phyloP scores from a whole-genome alignment of 2,797 vertebrate genomes.

The Sebastes baramenuke region DNA sequence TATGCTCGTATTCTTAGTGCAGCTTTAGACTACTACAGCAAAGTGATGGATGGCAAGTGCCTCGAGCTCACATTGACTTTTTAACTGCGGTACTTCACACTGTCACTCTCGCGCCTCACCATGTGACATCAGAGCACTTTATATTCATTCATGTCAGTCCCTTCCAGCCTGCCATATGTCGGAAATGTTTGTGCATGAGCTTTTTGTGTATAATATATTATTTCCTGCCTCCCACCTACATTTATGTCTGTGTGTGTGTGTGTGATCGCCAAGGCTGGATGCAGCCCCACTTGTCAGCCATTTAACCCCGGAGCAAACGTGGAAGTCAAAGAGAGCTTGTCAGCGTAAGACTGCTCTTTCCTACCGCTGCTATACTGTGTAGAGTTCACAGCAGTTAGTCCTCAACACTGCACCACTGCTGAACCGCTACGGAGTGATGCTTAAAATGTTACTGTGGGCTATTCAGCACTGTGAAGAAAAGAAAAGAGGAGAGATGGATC shows the following conservation, averaged over 20 bases:
- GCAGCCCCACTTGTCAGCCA: constrained; percentile 25
- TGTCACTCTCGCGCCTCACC: constrained; percentile 33
- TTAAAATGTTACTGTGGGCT: constrained; percentile 20
- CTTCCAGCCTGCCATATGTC: neutral
- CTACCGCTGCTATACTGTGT: constrained; percentile 1
- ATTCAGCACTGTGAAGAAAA: neutral
- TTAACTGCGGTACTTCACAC: constrained; percentile 43
- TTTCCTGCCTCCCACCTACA: neutral
- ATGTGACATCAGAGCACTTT: constrained; percentile 45
- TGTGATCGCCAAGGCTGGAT: neutral
- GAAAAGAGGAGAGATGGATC: neutral
- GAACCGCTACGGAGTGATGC: neutral
- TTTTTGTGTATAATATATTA: neutral
- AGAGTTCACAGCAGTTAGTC: constrained; percentile 4
- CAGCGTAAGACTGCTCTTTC: constrained; percentile 10
- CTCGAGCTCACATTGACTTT: constrained; percentile 54
- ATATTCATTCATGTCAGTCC: constrained; percentile 26
- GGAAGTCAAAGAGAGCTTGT: constrained; percentile 26
- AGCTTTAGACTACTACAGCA: neutral
- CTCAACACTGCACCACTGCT: neutral
- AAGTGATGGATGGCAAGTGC: constrained; percentile 47
- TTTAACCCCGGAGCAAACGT: constrained; percentile 39
- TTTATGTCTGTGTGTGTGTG: neutral
- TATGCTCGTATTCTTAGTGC: too few species aligned
- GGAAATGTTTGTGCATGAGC: neutral